Evolutionary conservation across 2,888 invertebrate species (phyloP).

Genomic region (Cremastobaeus sp.): DNA sequence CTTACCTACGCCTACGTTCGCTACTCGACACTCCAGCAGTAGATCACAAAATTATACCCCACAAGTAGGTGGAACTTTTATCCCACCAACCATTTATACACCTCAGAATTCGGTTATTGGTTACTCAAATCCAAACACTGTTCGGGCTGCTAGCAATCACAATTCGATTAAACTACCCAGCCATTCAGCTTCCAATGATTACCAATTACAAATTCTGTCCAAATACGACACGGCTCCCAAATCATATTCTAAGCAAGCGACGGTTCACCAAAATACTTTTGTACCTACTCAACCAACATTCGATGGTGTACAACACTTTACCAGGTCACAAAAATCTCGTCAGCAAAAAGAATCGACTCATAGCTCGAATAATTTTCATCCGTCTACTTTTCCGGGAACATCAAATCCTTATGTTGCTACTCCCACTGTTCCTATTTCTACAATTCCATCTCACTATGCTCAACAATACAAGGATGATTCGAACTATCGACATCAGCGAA

Average conservation of each 20-base stretch:
- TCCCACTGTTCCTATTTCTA: no score
- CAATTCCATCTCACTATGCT: no score
- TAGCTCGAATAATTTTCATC: not conserved
- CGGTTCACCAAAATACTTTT: not conserved
- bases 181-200: not conserved
- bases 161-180: slow-evolving; percentile 2
- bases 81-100: not conserved
- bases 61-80: not conserved
- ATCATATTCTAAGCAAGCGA: slow-evolving; percentile 27
- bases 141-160: slow-evolving; percentile 9
- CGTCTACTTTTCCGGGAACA: not conserved
- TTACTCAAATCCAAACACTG: not conserved
- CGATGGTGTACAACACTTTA: slow-evolving; percentile 17
- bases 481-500: no score
- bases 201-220: slow-evolving; percentile 3
- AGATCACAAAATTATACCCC: no score
- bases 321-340: not conserved
- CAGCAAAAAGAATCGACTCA: not conserved
- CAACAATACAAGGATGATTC: no score
- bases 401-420: no score
- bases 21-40: no score
- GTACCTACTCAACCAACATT: not conserved
- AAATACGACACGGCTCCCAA: slow-evolving; percentile 56
- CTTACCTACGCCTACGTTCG: not conserved
- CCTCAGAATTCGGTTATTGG: not conserved